Percentiles rank a stretch among this genome's conserved stretches.
phyloP scores from a whole-genome alignment of 2,888 invertebrate genomes.

The Himalopsyche kuldschensis region DNA sequence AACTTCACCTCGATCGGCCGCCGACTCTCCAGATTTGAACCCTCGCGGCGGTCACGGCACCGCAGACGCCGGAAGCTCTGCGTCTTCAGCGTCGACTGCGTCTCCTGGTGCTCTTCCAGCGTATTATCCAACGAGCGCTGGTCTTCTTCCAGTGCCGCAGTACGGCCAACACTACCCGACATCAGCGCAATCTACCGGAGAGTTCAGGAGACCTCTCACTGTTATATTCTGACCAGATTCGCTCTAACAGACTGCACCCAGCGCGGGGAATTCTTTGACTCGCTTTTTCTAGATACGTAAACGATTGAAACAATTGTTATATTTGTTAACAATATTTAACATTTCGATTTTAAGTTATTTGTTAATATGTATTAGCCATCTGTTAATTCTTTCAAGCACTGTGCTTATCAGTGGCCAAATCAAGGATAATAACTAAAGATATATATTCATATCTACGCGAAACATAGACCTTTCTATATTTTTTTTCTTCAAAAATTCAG shows the following conservation, averaged over 20 bases:
- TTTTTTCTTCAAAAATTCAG: too few relatives aligned
- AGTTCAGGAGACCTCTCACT: slow-evolving; percentile 74
- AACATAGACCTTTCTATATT: too few relatives aligned
- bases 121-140: slow-evolving; percentile 60
- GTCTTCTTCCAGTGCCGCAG: slow-evolving; percentile 68
- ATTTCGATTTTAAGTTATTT: neutral
- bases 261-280: neutral
- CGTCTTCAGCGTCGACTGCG: slow-evolving; percentile 62
- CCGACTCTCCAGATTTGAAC: slow-evolving; percentile 62
- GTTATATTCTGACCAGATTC: slow-evolving; percentile 81
- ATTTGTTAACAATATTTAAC: neutral
- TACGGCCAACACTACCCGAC: slow-evolving; percentile 64
- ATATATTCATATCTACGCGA: too few relatives aligned
- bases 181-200: slow-evolving; percentile 61
- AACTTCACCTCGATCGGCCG: slow-evolving; percentile 52
- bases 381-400: too few relatives aligned
- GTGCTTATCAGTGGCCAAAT: too few relatives aligned
- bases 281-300: neutral
- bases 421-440: too few relatives aligned
- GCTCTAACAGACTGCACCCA: slow-evolving; percentile 23
- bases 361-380: neutral
- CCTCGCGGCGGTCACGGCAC: slow-evolving; percentile 52
- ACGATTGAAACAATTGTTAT: neutral
- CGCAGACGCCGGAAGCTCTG: slow-evolving; percentile 57
- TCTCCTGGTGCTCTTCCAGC: slow-evolving; percentile 67